phyloP scores from a whole-genome alignment of 2,888 invertebrate genomes.

The Eupithecia vulgata region DNA sequence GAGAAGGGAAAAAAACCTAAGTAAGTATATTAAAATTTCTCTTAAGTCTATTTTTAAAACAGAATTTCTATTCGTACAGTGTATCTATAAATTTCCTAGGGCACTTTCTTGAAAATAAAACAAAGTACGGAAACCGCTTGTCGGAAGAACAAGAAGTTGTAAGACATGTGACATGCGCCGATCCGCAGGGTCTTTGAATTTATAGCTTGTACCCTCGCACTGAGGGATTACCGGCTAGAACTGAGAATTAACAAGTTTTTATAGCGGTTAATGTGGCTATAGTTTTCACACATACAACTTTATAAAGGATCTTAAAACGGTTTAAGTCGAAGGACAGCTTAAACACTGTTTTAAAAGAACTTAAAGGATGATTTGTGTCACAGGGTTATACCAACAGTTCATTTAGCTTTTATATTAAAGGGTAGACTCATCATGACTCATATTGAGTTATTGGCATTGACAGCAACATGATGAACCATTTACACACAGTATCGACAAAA shows the following conservation, averaged over 20 bases:
- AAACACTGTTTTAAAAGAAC: neutral
- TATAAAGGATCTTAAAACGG: neutral
- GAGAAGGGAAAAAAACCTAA: neutral
- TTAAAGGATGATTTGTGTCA: neutral
- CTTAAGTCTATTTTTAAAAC: slow-evolving; percentile 3
- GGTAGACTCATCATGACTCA: neutral
- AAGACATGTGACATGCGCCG: slow-evolving; percentile 36
- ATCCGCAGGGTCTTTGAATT: slow-evolving; percentile 34
- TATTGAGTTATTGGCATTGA: neutral
- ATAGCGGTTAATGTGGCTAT: slow-evolving; percentile 15
- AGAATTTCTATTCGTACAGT: slow-evolving; percentile 9
- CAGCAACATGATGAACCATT: neutral
- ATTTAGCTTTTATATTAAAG: neutral
- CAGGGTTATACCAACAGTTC: neutral
- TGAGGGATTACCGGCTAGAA: slow-evolving; percentile 24
- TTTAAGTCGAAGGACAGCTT: neutral
- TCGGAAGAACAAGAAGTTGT: slow-evolving; percentile 31
- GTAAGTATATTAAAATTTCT: neutral
- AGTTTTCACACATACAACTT: neutral
- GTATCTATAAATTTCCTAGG: slow-evolving; percentile 26
- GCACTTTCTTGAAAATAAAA: slow-evolving; percentile 29
- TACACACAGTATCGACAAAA: neutral
- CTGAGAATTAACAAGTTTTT: slow-evolving; percentile 29
- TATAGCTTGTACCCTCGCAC: slow-evolving; percentile 26
- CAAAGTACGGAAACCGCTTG: slow-evolving; percentile 35